A percentile compares a stretch with the other conserved stretches of the same genome.
phyloP scores from a whole-genome alignment of 2,797 vertebrate genomes.

The Salmo trutta region DNA sequence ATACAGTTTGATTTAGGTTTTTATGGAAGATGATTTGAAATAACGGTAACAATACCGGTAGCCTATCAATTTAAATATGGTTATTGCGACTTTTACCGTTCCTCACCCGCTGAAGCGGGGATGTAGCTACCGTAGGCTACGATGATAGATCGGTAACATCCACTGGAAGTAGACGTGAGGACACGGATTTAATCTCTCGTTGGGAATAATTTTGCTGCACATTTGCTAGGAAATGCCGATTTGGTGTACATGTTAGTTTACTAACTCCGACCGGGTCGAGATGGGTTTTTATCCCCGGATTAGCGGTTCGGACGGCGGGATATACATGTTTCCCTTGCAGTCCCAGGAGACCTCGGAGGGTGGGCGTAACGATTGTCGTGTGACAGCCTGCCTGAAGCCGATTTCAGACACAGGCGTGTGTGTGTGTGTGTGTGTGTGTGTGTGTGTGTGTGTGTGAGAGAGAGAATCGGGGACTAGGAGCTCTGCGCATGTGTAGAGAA shows the following conservation, averaged over 20 bases:
- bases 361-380: slow-evolving; percentile 2
- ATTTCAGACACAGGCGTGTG: too few relatives aligned
- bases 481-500: not conserved
- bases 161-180: not conserved
- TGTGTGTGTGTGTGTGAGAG: too few relatives aligned
- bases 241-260: slow-evolving; percentile 12
- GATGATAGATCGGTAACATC: not conserved
- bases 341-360: not conserved
- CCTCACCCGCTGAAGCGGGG: not conserved
- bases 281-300: slow-evolving; percentile 25
- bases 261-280: not conserved
- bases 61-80: not conserved
- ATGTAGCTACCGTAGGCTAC: not conserved
- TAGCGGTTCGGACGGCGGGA: slow-evolving; percentile 19
- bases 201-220: not conserved
- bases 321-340: not conserved
- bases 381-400: not conserved
- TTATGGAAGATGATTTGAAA: not conserved
- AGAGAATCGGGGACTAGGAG: not conserved
- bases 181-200: not conserved
- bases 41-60: not conserved
- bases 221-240: not conserved
- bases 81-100: not conserved
- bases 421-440: too few relatives aligned
- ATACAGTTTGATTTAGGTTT: not conserved